These are phyloP conservation scores for Myotis findleyi DNA, from an alignment of 2,797 vertebrate species.

Conservation along the genomic window DNA sequence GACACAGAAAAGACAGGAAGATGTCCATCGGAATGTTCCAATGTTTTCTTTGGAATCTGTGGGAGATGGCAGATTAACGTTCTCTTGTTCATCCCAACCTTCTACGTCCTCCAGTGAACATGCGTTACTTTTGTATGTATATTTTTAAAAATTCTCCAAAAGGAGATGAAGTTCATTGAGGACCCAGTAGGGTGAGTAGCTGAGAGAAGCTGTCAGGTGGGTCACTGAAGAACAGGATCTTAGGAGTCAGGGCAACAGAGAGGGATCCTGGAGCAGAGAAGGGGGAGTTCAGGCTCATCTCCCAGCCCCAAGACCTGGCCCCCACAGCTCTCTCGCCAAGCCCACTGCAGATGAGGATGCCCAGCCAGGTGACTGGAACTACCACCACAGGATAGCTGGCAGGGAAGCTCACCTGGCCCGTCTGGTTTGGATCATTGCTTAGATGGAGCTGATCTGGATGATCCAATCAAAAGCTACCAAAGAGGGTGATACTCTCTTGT, in stretches of 20 bases:
- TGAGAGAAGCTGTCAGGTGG: not conserved
- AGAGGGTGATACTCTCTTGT: not conserved
- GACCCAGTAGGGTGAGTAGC: not conserved
- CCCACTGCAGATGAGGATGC: too few relatives aligned
- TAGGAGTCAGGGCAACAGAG: too few relatives aligned
- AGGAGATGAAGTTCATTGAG: not conserved
- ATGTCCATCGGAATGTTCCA: not conserved
- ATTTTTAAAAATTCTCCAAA: not conserved
- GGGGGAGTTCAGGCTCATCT: accelerated
- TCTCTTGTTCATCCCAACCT: not conserved
- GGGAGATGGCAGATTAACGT: not conserved
- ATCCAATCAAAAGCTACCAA: not conserved
- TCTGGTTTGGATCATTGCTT: not conserved
- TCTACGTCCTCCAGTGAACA: not conserved
- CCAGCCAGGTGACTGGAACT: not conserved
- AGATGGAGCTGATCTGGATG: not conserved
- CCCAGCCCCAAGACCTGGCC: not conserved
- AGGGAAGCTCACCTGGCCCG: accelerated
- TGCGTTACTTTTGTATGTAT: not conserved
- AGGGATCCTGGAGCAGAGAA: too few relatives aligned
- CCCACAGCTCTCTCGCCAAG: not conserved
- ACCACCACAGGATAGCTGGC: accelerated
- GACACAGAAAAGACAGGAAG: not conserved
- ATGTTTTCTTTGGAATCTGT: not conserved
- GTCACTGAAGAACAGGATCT: accelerated